Conservation (phyloP, 2,797 vertebrate species). For the Cetoscarus ocellatus region DNA sequence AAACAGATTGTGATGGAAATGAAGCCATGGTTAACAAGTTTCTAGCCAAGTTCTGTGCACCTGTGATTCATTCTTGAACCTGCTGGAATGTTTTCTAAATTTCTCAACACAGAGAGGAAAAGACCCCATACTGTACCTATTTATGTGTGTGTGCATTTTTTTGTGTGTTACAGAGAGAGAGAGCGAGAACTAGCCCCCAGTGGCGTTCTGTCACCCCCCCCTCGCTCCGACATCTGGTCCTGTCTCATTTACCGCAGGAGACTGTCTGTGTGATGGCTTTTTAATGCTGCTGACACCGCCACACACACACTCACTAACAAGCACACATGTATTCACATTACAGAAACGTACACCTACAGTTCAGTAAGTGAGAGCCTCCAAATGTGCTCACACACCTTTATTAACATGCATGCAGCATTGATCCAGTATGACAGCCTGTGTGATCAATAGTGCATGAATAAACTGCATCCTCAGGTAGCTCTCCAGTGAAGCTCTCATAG, state of each 20-base stretch:
- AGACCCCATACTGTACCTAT: slow-evolving; percentile 32
- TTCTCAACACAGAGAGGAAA: slow-evolving; percentile 59
- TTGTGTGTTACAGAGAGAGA: slow-evolving; percentile 18
- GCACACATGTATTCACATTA: slow-evolving; percentile 15
- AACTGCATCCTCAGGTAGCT: slow-evolving; percentile 54
- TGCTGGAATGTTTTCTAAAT: slow-evolving; percentile 61
- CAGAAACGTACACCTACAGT: slow-evolving; percentile 35
- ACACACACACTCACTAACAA: slow-evolving; percentile 35
- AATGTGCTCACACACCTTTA: slow-evolving; percentile 7
- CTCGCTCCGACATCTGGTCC: slow-evolving; percentile 88
- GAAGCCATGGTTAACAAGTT: not conserved
- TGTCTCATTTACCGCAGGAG: slow-evolving; percentile 85
- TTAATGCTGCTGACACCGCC: slow-evolving; percentile 80
- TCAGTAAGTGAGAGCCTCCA: slow-evolving; percentile 19
- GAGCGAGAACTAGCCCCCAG: slow-evolving; percentile 63
- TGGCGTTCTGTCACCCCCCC: slow-evolving; percentile 73
- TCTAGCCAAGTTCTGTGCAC: slow-evolving; percentile 24
- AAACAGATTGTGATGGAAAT: not conserved
- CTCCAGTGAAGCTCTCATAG: slow-evolving; percentile 47
- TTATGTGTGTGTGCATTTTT: slow-evolving; percentile 28
- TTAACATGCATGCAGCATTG: slow-evolving; percentile 65
- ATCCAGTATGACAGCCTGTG: slow-evolving; percentile 59
- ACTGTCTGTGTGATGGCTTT: slow-evolving; percentile 85
- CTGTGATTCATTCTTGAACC: slow-evolving; percentile 61
- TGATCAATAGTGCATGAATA: slow-evolving; percentile 77